A percentile compares a stretch with the other conserved stretches of the same genome.
Conservation (phyloP, 2,888 invertebrate genomes). For the Odiellus spinosus region DNA sequence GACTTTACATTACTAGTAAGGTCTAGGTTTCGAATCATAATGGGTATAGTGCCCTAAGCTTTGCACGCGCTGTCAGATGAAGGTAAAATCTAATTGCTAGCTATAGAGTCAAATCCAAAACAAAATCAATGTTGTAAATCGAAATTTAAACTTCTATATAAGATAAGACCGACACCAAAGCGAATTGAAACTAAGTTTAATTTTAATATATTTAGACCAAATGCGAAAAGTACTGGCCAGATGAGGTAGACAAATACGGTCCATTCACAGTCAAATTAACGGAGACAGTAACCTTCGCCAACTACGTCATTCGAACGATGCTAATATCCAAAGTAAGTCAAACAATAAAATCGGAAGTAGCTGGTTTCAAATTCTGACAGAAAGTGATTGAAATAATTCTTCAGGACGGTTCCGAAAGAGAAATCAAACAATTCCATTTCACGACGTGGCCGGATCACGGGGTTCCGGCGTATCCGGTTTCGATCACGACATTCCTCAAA, state of each 20-base stretch:
- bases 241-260: constrained; percentile 1
- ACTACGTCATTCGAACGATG: constrained; percentile 7
- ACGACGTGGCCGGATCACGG: constrained; percentile 11
- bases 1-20: too few species aligned
- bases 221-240: constrained; percentile 13
- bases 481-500: constrained; percentile 7
- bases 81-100: too few species aligned
- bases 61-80: too few species aligned
- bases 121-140: neutral
- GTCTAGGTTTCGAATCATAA: neutral
- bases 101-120: neutral
- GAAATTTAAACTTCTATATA: neutral
- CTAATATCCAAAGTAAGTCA: constrained; percentile 8
- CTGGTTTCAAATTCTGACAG: too few species aligned
- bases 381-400: too few species aligned
- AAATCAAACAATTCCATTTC: constrained; percentile 11
- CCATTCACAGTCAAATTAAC: constrained; percentile 1
- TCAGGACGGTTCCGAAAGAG: too few species aligned
- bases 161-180: neutral
- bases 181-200: neutral
- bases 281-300: constrained; percentile 3
- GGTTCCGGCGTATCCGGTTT: constrained; percentile 6
- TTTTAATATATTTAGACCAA: constrained; percentile 3
- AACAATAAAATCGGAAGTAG: too few species aligned
- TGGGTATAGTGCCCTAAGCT: neutral